Evolutionary conservation across 2,113 vertebrate species (phyloP).

Genomic region (Ochotona princeps): DNA sequence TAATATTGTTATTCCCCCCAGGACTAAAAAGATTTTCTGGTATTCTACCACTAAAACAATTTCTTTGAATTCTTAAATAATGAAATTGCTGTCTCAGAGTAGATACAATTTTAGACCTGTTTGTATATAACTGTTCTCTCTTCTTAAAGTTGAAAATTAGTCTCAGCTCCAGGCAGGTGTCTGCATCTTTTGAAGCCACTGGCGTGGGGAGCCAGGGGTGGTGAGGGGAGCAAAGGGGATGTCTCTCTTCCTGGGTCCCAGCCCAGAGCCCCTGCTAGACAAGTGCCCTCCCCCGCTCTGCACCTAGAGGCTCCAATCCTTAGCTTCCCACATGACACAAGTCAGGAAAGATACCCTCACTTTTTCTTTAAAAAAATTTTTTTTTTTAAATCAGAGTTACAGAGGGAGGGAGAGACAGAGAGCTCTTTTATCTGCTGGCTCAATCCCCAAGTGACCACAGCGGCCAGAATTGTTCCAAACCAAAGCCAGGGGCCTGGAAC

Average conservation of each 20-base stretch:
- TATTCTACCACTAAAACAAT: background rate
- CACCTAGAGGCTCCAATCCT: background rate
- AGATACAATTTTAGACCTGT: background rate
- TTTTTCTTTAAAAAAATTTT: no score
- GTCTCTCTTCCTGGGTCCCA: background rate
- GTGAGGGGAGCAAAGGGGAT: background rate
- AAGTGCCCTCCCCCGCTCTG: background rate
- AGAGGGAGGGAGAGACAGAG: no score
- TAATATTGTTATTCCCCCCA: background rate
- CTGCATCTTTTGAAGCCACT: background rate
- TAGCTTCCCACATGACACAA: background rate
- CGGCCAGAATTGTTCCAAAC: no score
- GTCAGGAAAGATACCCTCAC: background rate
- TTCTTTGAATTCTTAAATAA: constrained; percentile 24
- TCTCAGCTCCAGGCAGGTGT: background rate
- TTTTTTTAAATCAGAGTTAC: no score
- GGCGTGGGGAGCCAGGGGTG: background rate
- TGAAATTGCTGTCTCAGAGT: background rate
- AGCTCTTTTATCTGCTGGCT: no score
- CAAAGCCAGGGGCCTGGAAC: no score
- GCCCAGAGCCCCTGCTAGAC: background rate
- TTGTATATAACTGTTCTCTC: background rate
- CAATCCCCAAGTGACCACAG: no score
- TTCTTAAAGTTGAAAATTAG: constrained; percentile 4
- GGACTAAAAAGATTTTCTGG: background rate